phyloP scores from a whole-genome alignment of 2,888 invertebrate species.

The Abrostola tripartita region DNA sequence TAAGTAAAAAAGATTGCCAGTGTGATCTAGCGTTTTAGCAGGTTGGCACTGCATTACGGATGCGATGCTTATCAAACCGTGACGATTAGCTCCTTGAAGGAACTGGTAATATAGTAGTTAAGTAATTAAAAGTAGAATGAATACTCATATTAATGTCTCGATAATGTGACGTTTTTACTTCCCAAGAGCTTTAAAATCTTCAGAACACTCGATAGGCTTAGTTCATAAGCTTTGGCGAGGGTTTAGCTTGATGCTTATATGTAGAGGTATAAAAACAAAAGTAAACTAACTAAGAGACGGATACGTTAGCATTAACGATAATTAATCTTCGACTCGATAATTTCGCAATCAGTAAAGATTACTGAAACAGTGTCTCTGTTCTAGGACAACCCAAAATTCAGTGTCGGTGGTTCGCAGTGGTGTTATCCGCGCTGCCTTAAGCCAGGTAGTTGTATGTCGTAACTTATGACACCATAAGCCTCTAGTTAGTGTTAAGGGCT shows the following conservation, averaged over 20 bases:
- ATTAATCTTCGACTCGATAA: slow-evolving; percentile 2
- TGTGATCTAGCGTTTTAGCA: no score
- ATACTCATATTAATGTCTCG: no score
- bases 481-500: slow-evolving; percentile 56
- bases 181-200: no score
- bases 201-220: no score
- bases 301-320: neutral
- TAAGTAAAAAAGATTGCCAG: no score
- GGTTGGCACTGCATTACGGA: no score
- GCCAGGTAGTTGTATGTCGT: slow-evolving; percentile 29
- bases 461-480: slow-evolving; percentile 50
- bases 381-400: neutral
- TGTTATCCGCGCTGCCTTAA: slow-evolving; percentile 11
- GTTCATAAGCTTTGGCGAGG: no score
- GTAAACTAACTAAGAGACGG: neutral
- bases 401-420: neutral
- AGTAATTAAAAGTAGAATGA: no score
- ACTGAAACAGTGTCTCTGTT: neutral
- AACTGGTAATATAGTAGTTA: no score
- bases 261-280: neutral
- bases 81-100: no score
- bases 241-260: neutral
- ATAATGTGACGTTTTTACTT: no score
- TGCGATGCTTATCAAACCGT: no score
- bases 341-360: slow-evolving; percentile 2